Evolutionary conservation across 2,888 invertebrate genomes (phyloP), one percentile per base, ranked within the genome.

Genomic region (Thysanoteuthis rhombus): DNA sequence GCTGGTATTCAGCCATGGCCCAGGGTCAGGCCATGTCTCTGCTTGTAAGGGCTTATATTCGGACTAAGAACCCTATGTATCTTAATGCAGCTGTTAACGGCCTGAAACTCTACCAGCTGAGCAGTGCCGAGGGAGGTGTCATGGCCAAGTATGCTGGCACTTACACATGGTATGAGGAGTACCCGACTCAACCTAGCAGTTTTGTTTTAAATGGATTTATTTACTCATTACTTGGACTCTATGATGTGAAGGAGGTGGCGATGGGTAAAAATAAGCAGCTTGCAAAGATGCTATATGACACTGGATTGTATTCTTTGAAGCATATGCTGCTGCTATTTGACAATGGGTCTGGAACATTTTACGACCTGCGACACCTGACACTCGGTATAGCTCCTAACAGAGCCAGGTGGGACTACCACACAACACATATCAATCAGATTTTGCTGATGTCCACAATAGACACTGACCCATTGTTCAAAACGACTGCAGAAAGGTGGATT

Each of bases 131-230:
- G 90, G 96, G 96, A 32, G 96, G 96, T 4, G 96, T 97, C 0
- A 94, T 95, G 93, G 96, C 97, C 19, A 95, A 95, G 95, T 99
- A 99, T 97, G 98, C 99, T 97, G 98, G 98, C 95, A 98, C 98
- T 97, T 98, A 98, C 96, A 96, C 98, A 93, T 99, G 99, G 99
- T 99, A 99, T 97, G 99, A 99, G 97, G 99, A 99, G 97, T 99
- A 99, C 97, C 99, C 99, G 0, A 99, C 99, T 0, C 98, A 98
- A 93, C 99, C 99, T 0, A 98, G 99, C 10, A 96, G 96, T 94
- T 99, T 99, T 97, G 99, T 99, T 28, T 98, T 99, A 42, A 99
- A 99, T 97, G 99, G 99, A 91, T 99, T 99, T 97, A 99, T 99
- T 96, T 99, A 99, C 97, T 98, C 99, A 0, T 97, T 99, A 19